Evolutionary conservation across 1,140 invertebrate species (phyloP).

Genomic region (Drosophila funebris): DNA sequence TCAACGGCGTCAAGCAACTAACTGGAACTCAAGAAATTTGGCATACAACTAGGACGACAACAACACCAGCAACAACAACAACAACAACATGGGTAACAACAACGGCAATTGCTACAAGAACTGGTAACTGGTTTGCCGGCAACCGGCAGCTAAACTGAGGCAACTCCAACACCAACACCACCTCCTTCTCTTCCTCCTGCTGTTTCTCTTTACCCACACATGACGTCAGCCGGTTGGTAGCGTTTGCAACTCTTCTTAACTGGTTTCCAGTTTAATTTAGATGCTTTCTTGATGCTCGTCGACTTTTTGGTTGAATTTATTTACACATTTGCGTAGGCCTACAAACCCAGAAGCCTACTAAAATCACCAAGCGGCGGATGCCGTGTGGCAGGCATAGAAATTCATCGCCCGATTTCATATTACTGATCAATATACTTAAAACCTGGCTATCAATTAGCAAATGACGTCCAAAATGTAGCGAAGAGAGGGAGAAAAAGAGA

Average conservation of each 20-base stretch:
- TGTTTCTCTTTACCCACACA: slow-evolving; percentile 33
- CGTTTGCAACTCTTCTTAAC: slow-evolving; percentile 55
- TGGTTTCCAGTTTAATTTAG: slow-evolving; percentile 77
- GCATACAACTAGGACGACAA: slow-evolving; percentile 76
- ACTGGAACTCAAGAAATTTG: slow-evolving; percentile 75
- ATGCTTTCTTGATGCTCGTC: slow-evolving; percentile 70
- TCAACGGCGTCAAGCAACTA: slow-evolving; percentile 41
- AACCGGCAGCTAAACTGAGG: slow-evolving; percentile 57
- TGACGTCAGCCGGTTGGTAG: slow-evolving; percentile 63
- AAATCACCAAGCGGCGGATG: slow-evolving; percentile 23
- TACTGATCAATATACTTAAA: slow-evolving; percentile 23
- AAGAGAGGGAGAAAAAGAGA: neutral
- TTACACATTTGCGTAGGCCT: slow-evolving; percentile 74
- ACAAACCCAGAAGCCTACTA: slow-evolving; percentile 78
- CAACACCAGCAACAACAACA: slow-evolving; percentile 30
- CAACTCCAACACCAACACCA: too few relatives aligned
- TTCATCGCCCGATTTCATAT: slow-evolving; percentile 14
- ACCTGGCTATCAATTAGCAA: slow-evolving; percentile 31
- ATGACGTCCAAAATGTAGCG: neutral
- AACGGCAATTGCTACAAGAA: slow-evolving; percentile 63
- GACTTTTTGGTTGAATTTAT: slow-evolving; percentile 62
- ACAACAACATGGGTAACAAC: slow-evolving; percentile 20
- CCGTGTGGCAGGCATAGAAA: neutral
- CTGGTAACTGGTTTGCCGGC: slow-evolving; percentile 67
- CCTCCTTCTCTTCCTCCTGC: neutral